phyloP scores from a whole-genome alignment of 2,797 vertebrate species.

The Graptemys geographica region DNA sequence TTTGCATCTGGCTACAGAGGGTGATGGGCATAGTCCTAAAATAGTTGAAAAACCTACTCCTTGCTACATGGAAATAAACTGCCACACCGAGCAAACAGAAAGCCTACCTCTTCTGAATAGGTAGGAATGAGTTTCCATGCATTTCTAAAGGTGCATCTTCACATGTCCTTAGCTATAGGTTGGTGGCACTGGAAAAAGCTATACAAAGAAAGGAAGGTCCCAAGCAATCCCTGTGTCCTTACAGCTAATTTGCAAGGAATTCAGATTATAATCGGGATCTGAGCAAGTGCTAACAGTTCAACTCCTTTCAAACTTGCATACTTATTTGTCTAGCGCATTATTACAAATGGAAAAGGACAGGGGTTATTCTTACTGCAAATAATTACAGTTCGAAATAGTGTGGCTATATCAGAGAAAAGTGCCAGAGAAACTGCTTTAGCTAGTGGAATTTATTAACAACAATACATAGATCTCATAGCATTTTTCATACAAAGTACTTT shows the following conservation, averaged over 20 bases:
- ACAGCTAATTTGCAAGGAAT: not conserved
- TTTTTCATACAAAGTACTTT: not conserved
- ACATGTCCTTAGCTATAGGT: not conserved
- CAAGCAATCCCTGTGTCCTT: conserved; percentile 17
- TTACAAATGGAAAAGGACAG: not conserved
- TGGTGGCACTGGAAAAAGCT: not conserved
- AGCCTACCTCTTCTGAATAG: not conserved
- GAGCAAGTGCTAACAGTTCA: not conserved
- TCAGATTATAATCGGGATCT: fast-evolving
- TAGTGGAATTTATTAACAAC: not conserved
- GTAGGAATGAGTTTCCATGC: fast-evolving
- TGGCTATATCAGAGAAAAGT: not conserved
- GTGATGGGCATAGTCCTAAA: conserved; percentile 45
- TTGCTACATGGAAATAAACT: not conserved
- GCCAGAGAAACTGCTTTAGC: not conserved
- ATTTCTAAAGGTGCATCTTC: not conserved
- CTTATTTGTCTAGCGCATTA: fast-evolving
- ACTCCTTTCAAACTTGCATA: not conserved
- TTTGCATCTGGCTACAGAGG: conserved; percentile 53
- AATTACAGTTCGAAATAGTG: not conserved
- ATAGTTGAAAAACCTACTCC: not conserved
- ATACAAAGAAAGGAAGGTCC: conserved; percentile 43
- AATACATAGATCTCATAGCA: not conserved
- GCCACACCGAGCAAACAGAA: fast-evolving
- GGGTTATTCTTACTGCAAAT: fast-evolving